Conservation (phyloP, 2,113 vertebrate genomes). For the Plotosus lineatus region DNA sequence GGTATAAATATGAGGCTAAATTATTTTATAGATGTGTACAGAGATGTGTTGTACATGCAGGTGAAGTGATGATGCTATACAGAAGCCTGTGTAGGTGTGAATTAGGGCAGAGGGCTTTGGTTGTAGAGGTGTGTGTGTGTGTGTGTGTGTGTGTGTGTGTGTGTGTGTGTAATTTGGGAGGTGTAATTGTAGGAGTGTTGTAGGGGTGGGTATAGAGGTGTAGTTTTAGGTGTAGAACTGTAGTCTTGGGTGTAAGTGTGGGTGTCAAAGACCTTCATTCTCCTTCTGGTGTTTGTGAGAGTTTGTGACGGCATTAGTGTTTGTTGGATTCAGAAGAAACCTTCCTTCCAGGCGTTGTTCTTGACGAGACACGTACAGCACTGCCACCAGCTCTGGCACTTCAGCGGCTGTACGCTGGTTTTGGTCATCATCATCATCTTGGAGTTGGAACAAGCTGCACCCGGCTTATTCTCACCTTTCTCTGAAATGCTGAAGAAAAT, state of each 20-base stretch:
- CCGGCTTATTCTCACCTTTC: conserved; percentile 82
- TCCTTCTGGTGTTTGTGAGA: not conserved
- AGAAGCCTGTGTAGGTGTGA: not conserved
- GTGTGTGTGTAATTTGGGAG: too few species aligned
- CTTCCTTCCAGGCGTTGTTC: conserved; percentile 84
- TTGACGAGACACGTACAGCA: conserved; percentile 97
- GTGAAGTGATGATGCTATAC: not conserved
- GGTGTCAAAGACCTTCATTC: conserved; percentile 9
- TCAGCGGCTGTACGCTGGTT: conserved; percentile 92
- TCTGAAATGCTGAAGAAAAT: conserved; percentile 91
- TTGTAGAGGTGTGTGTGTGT: not conserved
- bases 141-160: not conserved
- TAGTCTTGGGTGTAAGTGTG: not conserved
- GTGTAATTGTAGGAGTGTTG: not conserved
- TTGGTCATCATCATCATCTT: conserved; percentile 99
- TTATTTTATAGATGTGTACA: too few species aligned
- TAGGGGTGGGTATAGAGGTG: not conserved
- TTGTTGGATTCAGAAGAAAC: conserved; percentile 83
- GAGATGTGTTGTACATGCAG: too few species aligned
- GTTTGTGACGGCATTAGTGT: conserved; percentile 21
- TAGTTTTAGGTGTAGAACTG: not conserved
- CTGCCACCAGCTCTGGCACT: conserved; percentile 98
- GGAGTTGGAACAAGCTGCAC: conserved; percentile 85
- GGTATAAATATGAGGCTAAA: not conserved
- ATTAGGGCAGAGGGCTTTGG: not conserved